Conservation (phyloP, 64 coral and sea anemone genomes). For the Acropora yongei region DNA sequence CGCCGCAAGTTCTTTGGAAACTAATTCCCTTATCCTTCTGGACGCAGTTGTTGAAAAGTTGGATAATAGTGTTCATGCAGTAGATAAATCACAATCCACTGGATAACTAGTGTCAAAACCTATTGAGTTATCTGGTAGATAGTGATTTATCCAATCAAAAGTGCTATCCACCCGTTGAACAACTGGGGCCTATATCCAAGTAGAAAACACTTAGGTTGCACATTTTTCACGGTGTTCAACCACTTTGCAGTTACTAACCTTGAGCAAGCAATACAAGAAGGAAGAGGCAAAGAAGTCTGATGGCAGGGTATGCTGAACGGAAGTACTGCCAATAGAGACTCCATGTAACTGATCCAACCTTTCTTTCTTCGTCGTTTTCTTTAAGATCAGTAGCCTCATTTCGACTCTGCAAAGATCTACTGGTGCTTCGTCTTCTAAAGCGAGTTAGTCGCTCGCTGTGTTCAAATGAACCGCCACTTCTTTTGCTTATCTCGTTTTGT, state of each 20-base stretch:
- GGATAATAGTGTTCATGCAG: too few relatives aligned
- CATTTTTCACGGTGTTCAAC: background rate
- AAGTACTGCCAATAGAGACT: constrained; percentile 34
- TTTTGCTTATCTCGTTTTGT: background rate
- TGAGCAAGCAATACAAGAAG: constrained; percentile 36
- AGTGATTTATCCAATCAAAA: too few relatives aligned
- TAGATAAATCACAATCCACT: too few relatives aligned
- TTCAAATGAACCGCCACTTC: background rate
- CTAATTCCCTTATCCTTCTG: too few relatives aligned
- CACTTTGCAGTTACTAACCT: background rate
- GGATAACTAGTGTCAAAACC: too few relatives aligned
- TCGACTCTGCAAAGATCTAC: background rate
- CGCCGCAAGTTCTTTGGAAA: too few relatives aligned
- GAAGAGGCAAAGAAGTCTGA: background rate
- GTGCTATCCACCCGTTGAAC: too few relatives aligned
- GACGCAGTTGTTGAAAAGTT: too few relatives aligned
- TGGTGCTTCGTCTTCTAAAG: background rate
- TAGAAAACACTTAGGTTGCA: too few relatives aligned
- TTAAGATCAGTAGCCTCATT: background rate
- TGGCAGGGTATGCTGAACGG: background rate
- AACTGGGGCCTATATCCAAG: too few relatives aligned
- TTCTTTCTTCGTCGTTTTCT: constrained; percentile 30
- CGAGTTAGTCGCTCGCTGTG: background rate
- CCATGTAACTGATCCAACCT: constrained; percentile 28
- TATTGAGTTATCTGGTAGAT: too few relatives aligned